A percentile compares a stretch with the other conserved stretches of the same genome.
phyloP scores from a whole-genome alignment of 1,140 invertebrate species.

The Harlomillsia oculata region DNA sequence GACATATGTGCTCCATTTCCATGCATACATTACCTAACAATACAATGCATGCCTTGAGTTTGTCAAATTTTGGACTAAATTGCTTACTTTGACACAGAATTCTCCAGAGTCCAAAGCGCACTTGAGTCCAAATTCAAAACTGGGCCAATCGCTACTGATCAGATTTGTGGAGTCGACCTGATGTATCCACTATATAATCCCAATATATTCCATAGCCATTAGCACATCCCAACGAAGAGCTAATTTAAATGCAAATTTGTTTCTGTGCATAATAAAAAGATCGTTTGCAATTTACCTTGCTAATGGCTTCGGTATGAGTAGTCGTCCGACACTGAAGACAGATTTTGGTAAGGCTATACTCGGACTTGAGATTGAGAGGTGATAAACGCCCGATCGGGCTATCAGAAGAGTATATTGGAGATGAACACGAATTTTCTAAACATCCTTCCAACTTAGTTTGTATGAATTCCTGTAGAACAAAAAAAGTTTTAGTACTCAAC shows the following conservation, averaged over 20 bases:
- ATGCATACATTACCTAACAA: background rate
- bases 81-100: constrained; percentile 33
- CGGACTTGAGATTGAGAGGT: background rate
- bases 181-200: constrained; percentile 8
- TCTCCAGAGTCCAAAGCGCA: constrained; percentile 27
- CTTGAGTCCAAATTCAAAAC: constrained; percentile 33
- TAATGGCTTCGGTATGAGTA: constrained; percentile 18
- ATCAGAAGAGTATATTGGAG: too few relatives aligned
- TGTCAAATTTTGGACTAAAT: background rate
- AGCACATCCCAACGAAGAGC: too few relatives aligned
- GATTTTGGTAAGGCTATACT: constrained; percentile 32
- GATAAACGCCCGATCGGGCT: too few relatives aligned
- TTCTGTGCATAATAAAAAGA: background rate
- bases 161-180: constrained; percentile 10
- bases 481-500: background rate
- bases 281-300: constrained; percentile 6
- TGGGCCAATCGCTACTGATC: constrained; percentile 17
- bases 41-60: background rate
- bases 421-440: background rate
- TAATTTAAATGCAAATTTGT: too few relatives aligned
- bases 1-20: background rate
- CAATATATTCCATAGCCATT: too few relatives aligned
- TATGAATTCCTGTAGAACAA: background rate
- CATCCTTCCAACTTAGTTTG: background rate
- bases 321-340: constrained; percentile 31